Conservation (phyloP, 2,113 vertebrate genomes). For the Micromys minutus region DNA sequence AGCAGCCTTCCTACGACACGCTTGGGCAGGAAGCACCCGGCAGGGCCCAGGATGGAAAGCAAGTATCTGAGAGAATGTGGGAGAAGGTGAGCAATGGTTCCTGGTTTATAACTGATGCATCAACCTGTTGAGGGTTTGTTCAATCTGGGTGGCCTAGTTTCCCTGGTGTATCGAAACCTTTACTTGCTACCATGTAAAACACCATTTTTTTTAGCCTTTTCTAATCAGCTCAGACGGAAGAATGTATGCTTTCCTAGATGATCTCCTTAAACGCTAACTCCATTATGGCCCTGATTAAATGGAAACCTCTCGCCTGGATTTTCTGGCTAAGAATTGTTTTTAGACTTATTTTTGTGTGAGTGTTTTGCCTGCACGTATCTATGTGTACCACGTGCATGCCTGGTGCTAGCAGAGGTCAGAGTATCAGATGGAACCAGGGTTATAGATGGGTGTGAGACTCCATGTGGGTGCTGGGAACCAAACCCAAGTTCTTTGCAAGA, state of each 20-base stretch:
- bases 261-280: neutral
- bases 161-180: neutral
- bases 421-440: neutral
- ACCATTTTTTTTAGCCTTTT: neutral
- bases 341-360: neutral
- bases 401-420: neutral
- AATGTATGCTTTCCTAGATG: neutral
- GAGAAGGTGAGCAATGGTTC: neutral
- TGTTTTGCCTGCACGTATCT: neutral
- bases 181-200: neutral
- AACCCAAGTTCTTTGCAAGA: neutral
- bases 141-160: neutral
- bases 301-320: too few species aligned
- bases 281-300: neutral
- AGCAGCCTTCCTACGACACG: neutral
- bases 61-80: too few species aligned
- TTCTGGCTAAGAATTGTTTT: neutral
- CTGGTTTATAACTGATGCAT: neutral
- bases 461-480: neutral
- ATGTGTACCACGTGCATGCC: neutral
- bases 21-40: neutral
- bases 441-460: neutral
- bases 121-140: neutral
- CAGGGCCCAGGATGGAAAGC: neutral
- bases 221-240: neutral